Evolutionary conservation across 2,888 invertebrate genomes (phyloP).

Genomic region (Dynastes maya): DNA sequence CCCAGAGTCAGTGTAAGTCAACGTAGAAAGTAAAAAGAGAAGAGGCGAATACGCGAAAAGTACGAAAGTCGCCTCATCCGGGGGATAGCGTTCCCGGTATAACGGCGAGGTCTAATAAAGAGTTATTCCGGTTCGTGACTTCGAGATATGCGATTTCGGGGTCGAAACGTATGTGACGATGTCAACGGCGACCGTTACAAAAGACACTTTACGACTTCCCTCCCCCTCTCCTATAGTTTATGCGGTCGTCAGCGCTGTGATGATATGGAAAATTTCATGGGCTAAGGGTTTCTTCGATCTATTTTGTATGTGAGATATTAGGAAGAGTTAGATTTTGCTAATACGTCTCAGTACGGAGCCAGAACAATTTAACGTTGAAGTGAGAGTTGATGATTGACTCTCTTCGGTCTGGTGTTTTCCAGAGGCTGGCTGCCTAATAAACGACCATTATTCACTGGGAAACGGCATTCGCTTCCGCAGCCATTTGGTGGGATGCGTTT

Average conservation of each 20-base stretch:
- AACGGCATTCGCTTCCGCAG: too few relatives aligned
- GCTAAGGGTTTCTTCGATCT: not conserved
- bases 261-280: slow-evolving; percentile 5
- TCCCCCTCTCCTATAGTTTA: not conserved
- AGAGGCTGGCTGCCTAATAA: too few relatives aligned
- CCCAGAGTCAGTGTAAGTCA: not conserved
- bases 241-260: slow-evolving; percentile 11
- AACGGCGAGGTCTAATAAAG: slow-evolving; percentile 39
- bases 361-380: too few relatives aligned
- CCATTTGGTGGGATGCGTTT: too few relatives aligned
- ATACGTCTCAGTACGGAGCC: too few relatives aligned
- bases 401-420: too few relatives aligned
- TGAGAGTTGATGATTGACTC: too few relatives aligned
- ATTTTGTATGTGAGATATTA: too few relatives aligned
- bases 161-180: slow-evolving; percentile 3
- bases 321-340: not conserved
- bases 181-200: slow-evolving; percentile 9
- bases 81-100: slow-evolving; percentile 25
- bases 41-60: not conserved
- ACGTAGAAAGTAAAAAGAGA: not conserved
- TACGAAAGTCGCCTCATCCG: slow-evolving; percentile 22
- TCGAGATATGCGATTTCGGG: slow-evolving; percentile 27
- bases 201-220: not conserved
- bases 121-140: slow-evolving; percentile 45
- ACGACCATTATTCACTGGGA: too few relatives aligned